Evolutionary conservation across 1,140 invertebrate genomes (phyloP).

Genomic region (Drosophila subpulchrella): DNA sequence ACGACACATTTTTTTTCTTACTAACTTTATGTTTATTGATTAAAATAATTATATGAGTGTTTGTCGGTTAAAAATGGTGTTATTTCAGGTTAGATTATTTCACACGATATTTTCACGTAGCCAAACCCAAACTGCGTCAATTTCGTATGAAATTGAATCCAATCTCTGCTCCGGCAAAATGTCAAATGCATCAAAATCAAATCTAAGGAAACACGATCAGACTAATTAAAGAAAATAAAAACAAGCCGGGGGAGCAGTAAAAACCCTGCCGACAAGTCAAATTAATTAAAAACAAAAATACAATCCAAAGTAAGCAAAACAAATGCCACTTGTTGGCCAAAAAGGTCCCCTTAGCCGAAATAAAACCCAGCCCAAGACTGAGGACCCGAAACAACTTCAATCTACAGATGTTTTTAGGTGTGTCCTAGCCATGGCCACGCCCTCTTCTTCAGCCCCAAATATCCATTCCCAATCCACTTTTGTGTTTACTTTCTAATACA

Average conservation of each 20-base stretch:
- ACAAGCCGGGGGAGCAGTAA: slow-evolving; percentile 14
- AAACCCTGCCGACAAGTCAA: slow-evolving; percentile 30
- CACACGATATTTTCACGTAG: slow-evolving; percentile 8
- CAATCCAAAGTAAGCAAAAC: slow-evolving; percentile 41
- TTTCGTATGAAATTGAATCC: slow-evolving; percentile 15
- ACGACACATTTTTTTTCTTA: slow-evolving; percentile 1
- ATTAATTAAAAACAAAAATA: slow-evolving; percentile 69
- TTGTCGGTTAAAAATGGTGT: slow-evolving; percentile 10
- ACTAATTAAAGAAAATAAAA: slow-evolving; percentile 66
- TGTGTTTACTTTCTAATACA: slow-evolving; percentile 74
- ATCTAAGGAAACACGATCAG: slow-evolving; percentile 39
- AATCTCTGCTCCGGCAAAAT: slow-evolving; percentile 48
- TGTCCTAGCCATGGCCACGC: slow-evolving; percentile 48
- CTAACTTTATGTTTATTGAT: slow-evolving; percentile 7
- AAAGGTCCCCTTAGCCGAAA: slow-evolving; percentile 36
- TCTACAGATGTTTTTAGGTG: slow-evolving; percentile 45
- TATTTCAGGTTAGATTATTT: slow-evolving; percentile 24
- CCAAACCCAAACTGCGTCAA: slow-evolving; percentile 37
- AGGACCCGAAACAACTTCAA: slow-evolving; percentile 32
- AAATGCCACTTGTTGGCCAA: slow-evolving; percentile 67
- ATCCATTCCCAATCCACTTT: slow-evolving; percentile 40
- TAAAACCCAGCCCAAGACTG: slow-evolving; percentile 55
- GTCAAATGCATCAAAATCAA: slow-evolving; percentile 67
- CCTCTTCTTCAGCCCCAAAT: slow-evolving; percentile 43
- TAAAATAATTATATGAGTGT: slow-evolving; percentile 1